Evolutionary conservation across 2,888 invertebrate species (phyloP).

Genomic region (Drosophila lutescens): DNA sequence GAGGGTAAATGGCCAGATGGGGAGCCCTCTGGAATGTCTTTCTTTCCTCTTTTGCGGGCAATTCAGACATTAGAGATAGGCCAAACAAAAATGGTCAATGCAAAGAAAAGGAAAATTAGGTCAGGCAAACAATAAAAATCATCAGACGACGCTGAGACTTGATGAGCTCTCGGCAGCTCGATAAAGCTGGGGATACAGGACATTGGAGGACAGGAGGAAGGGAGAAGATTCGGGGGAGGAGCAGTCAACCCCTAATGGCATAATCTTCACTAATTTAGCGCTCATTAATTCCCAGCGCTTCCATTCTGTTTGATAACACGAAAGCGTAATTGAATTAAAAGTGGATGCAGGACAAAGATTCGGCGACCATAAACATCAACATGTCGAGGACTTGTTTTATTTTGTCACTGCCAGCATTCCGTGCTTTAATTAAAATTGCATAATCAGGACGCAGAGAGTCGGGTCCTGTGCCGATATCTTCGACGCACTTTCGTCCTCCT

Average conservation of each 20-base stretch:
- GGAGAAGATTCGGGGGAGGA: background rate
- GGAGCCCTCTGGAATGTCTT: conserved; percentile 52
- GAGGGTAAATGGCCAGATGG: conserved; percentile 2
- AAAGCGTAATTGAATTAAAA: conserved; percentile 80
- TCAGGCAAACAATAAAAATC: conserved; percentile 79
- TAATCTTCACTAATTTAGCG: conserved; percentile 81
- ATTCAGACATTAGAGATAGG: conserved; percentile 43
- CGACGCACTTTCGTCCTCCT: conserved; percentile 47
- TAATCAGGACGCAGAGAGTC: conserved; percentile 49
- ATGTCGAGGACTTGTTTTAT: conserved; percentile 33
- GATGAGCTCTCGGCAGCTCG: conserved; percentile 44
- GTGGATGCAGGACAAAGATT: conserved; percentile 47
- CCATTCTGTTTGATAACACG: conserved; percentile 56
- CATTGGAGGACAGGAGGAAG: background rate
- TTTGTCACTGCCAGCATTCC: conserved; percentile 1
- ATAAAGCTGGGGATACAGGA: conserved; percentile 55
- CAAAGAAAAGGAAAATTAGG: conserved; percentile 57
- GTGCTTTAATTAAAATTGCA: conserved; percentile 71
- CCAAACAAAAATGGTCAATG: conserved; percentile 28
- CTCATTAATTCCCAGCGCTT: conserved; percentile 79
- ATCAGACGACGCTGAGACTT: conserved; percentile 66
- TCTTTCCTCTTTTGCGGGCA: conserved; percentile 48
- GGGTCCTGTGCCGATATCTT: conserved; percentile 43
- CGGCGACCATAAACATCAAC: conserved; percentile 60
- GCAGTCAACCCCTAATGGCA: conserved; percentile 74